phyloP scores from a whole-genome alignment of 2,888 invertebrate genomes.

The Melanostoma mellinum region DNA sequence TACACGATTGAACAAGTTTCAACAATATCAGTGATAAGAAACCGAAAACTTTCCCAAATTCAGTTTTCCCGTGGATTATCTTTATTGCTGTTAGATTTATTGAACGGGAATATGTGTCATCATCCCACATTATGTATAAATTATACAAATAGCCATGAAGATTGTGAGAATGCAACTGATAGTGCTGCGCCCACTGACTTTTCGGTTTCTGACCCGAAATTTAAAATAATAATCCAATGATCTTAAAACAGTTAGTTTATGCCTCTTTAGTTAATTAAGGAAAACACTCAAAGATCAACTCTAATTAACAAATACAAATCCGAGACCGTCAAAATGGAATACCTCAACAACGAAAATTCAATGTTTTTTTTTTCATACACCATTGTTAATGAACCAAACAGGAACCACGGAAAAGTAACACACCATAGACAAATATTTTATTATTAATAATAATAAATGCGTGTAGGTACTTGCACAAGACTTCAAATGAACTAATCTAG shows the following conservation, averaged over 20 bases:
- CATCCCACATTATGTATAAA: constrained; percentile 65
- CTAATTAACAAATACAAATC: constrained; percentile 48
- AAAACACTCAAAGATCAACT: constrained; percentile 28
- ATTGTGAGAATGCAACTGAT: constrained; percentile 25
- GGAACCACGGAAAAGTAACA: background rate
- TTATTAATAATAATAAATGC: no score
- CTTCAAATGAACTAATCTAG: no score
- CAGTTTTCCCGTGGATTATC: constrained; percentile 15
- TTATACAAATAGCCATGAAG: constrained; percentile 52
- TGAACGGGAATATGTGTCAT: constrained; percentile 25
- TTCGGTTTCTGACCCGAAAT: background rate
- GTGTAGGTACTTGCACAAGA: no score
- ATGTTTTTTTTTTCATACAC: constrained; percentile 20
- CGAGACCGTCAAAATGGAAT: constrained; percentile 28
- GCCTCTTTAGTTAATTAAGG: constrained; percentile 46
- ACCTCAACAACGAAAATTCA: constrained; percentile 16
- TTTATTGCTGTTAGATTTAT: constrained; percentile 36
- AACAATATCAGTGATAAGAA: constrained; percentile 22
- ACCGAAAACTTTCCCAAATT: constrained; percentile 37
- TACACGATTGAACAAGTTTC: constrained; percentile 17
- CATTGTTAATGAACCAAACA: constrained; percentile 15
- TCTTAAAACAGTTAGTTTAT: constrained; percentile 42
- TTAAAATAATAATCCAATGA: constrained; percentile 44
- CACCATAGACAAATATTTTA: no score
- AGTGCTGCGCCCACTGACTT: constrained; percentile 48